A percentile compares a stretch with the other conserved stretches of the same genome.
phyloP scores from a whole-genome alignment of 2,797 vertebrate genomes.

The Hyperoplus immaculatus region DNA sequence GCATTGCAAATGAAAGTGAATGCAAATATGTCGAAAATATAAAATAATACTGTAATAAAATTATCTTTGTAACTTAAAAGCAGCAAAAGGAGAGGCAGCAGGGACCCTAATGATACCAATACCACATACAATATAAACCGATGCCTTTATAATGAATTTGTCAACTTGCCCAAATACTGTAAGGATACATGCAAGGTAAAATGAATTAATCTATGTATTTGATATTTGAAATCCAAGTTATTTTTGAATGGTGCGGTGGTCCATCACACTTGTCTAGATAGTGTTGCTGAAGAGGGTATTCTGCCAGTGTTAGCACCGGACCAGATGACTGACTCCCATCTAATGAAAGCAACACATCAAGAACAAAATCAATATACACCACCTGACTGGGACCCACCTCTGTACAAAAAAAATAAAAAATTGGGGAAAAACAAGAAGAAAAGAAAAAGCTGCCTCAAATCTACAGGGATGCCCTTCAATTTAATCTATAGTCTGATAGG shows the following conservation, averaged over 20 bases:
- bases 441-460: slow-evolving; percentile 68
- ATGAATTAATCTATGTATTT: slow-evolving; percentile 25
- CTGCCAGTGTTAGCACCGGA: slow-evolving; percentile 67
- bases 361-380: slow-evolving; percentile 76
- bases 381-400: slow-evolving; percentile 51
- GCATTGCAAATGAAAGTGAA: slow-evolving; percentile 7
- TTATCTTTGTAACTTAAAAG: neutral
- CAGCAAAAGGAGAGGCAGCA: neutral
- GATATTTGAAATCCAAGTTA: slow-evolving; percentile 44
- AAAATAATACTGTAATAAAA: slow-evolving; percentile 9
- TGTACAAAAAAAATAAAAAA: slow-evolving; percentile 35
- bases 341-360: slow-evolving; percentile 77
- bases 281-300: slow-evolving; percentile 69
- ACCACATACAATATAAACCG: neutral
- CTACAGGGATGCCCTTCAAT: slow-evolving; percentile 65
- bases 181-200: neutral
- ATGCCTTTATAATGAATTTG: neutral
- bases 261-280: slow-evolving; percentile 54
- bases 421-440: too few species aligned
- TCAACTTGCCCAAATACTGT: neutral
- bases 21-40: neutral
- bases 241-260: slow-evolving; percentile 50
- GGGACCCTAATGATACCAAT: neutral
- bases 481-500: slow-evolving; percentile 71
- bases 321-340: slow-evolving; percentile 73